A percentile compares a stretch with the other conserved stretches of the same genome.
Conservation (phyloP, 2,888 invertebrate genomes). For the Schizotus pectinicornis region DNA sequence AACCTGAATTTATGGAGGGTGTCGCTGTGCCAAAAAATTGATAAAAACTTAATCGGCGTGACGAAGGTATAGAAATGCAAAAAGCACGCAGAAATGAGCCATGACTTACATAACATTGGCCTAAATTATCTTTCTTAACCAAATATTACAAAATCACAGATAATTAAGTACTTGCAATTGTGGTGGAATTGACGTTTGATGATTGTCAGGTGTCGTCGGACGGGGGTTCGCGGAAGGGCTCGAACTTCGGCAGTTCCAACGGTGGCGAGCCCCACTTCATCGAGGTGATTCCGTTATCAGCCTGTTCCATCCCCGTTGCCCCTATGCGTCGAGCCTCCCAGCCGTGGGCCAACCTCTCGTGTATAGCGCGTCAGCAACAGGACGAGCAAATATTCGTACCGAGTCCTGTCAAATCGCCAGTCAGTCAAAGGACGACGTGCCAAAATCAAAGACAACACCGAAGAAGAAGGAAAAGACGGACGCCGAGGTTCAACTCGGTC, state of each 20-base stretch:
- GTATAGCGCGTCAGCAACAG: conserved; percentile 37
- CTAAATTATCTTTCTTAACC: too few relatives aligned
- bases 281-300: conserved; percentile 70
- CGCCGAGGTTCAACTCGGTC: conserved; percentile 77
- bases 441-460: conserved; percentile 38
- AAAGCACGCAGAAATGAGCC: too few relatives aligned
- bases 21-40: too few relatives aligned
- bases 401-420: conserved; percentile 16
- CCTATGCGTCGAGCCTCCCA: conserved; percentile 54
- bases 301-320: conserved; percentile 62
- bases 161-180: too few relatives aligned
- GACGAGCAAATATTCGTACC: conserved; percentile 14
- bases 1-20: too few relatives aligned
- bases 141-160: too few relatives aligned
- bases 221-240: conserved; percentile 14
- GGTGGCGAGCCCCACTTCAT: conserved; percentile 54
- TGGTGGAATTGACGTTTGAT: too few relatives aligned
- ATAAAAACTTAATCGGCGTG: too few relatives aligned
- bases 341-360: conserved; percentile 54
- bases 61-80: too few relatives aligned
- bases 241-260: conserved; percentile 23
- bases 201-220: conserved; percentile 5
- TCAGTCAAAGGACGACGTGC: conserved; percentile 17
- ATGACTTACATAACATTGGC: too few relatives aligned
- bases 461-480: conserved; percentile 58